Evolutionary conservation across 2,113 vertebrate genomes (phyloP).

Genomic region (Gasterosteus nipponicus): DNA sequence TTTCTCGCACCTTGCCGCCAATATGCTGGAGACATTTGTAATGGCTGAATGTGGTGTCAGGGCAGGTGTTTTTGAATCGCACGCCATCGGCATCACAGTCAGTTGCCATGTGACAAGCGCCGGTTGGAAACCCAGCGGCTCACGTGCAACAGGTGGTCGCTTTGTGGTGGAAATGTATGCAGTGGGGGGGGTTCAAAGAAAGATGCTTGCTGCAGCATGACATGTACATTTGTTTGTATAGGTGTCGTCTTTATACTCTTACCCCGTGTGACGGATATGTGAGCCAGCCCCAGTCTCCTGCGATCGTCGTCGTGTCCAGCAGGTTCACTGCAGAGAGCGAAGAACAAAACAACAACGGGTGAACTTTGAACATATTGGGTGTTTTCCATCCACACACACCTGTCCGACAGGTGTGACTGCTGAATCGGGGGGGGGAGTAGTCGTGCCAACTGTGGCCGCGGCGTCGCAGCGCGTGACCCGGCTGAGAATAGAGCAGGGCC

Average conservation of each 20-base stretch:
- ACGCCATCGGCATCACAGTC: conserved; percentile 16
- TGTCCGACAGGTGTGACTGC: conserved; percentile 70
- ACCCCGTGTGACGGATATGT: conserved; percentile 94
- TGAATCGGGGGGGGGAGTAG: conserved; percentile 59
- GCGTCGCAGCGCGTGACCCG: conserved; percentile 36
- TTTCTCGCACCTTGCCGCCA: conserved; percentile 32
- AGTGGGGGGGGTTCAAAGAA: conserved; percentile 17
- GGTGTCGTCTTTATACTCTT: conserved; percentile 61
- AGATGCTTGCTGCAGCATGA: background rate
- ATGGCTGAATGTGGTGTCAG: conserved; percentile 35
- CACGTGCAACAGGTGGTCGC: conserved; percentile 11
- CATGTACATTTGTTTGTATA: background rate
- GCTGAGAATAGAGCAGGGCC: conserved; percentile 32
- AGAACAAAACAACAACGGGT: conserved; percentile 56
- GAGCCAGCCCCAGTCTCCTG: conserved; percentile 97
- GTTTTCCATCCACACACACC: conserved; percentile 28
- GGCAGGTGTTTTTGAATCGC: conserved; percentile 36
- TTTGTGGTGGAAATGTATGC: conserved; percentile 10
- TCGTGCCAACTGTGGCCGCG: conserved; percentile 36
- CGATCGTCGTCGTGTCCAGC: conserved; percentile 90
- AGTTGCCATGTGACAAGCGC: conserved; percentile 21
- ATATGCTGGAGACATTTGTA: background rate
- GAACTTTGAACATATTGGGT: conserved; percentile 39
- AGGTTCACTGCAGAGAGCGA: conserved; percentile 88
- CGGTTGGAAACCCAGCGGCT: conserved; percentile 6